Evolutionary conservation across 2,797 vertebrate species (phyloP).

Genomic region (Rhyacichthys aspro): DNA sequence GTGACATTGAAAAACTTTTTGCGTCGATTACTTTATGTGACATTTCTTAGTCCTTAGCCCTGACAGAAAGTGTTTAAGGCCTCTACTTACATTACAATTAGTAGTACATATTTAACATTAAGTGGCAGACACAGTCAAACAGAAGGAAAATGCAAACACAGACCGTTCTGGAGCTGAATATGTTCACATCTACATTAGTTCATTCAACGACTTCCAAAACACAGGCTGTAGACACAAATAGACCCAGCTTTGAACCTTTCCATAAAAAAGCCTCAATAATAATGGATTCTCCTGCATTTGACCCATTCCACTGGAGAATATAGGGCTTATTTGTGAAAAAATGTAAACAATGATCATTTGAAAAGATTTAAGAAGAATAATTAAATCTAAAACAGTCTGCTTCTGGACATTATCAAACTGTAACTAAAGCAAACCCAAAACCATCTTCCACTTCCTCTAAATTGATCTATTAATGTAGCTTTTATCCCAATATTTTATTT

Average conservation of each 20-base stretch:
- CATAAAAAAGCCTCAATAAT: too few species aligned
- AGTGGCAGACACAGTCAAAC: constrained; percentile 47
- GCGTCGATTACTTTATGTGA: constrained; percentile 44
- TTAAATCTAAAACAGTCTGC: too few species aligned
- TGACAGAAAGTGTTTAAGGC: constrained; percentile 72
- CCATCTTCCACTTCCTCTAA: too few species aligned
- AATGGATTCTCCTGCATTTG: too few species aligned
- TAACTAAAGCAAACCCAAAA: too few species aligned
- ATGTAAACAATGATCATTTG: too few species aligned
- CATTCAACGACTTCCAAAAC: constrained; percentile 11
- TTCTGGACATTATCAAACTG: too few species aligned
- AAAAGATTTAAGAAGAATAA: too few species aligned
- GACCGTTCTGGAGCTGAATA: constrained; percentile 47
- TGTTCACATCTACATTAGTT: constrained; percentile 37
- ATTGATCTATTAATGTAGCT: too few species aligned
- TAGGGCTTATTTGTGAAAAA: too few species aligned
- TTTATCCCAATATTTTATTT: too few species aligned
- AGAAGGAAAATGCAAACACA: constrained; percentile 18
- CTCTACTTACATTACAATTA: constrained; percentile 72
- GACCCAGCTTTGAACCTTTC: background rate
- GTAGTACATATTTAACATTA: constrained; percentile 49
- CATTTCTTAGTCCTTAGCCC: constrained; percentile 63
- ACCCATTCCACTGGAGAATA: too few species aligned
- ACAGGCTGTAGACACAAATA: background rate
- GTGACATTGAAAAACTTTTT: constrained; percentile 51